Conservation (phyloP, 2,113 vertebrate genomes). For the Cyprinodon variegatus region DNA sequence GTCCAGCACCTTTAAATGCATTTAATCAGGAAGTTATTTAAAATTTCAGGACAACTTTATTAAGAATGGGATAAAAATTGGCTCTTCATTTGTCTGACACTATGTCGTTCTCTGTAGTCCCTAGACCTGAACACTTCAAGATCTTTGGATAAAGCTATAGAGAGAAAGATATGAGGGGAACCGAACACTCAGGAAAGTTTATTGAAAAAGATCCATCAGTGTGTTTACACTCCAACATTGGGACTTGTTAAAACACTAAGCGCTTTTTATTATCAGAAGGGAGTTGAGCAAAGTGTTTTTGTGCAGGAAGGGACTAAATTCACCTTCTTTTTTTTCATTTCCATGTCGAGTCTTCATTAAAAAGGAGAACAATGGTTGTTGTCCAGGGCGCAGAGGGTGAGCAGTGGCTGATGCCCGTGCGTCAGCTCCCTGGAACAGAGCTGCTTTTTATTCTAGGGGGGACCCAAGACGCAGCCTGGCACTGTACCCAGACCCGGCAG, state of each 20-base stretch:
- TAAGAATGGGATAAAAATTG: neutral
- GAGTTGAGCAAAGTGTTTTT: neutral
- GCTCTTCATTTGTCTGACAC: neutral
- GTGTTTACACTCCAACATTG: neutral
- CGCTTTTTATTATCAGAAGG: too few relatives aligned
- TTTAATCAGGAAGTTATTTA: too few relatives aligned
- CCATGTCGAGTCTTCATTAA: slow-evolving; percentile 75
- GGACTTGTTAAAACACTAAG: neutral
- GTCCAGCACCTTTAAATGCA: too few relatives aligned
- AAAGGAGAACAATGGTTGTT: slow-evolving; percentile 77
- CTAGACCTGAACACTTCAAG: neutral
- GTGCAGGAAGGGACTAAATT: slow-evolving; percentile 50
- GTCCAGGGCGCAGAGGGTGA: slow-evolving; percentile 74
- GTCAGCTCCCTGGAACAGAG: slow-evolving; percentile 77
- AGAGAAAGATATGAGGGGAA: neutral
- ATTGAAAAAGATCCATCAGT: neutral
- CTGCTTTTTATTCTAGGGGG: slow-evolving; percentile 75
- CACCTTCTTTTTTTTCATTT: slow-evolving; percentile 49
- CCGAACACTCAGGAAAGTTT: neutral
- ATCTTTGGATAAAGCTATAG: neutral
- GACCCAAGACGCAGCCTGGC: slow-evolving; percentile 82
- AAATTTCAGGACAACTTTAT: too few relatives aligned
- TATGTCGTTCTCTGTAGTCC: neutral
- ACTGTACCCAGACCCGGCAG: slow-evolving; percentile 74
- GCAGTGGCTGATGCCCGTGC: slow-evolving; percentile 68